Evolutionary conservation across 2,888 invertebrate species (phyloP).

Genomic region (Eristalis pertinax): DNA sequence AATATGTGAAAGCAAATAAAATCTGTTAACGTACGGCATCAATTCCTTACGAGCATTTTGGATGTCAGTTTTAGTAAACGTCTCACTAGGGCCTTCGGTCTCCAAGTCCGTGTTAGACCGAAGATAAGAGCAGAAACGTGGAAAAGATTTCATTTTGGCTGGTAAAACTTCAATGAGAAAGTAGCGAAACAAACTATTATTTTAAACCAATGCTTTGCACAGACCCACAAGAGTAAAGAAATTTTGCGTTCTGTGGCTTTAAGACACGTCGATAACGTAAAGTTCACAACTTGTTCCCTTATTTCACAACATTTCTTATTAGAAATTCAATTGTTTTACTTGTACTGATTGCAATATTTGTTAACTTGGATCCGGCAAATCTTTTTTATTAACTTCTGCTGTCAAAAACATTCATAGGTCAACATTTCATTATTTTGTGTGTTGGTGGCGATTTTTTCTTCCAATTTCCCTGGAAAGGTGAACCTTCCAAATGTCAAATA

Average conservation of each 20-base stretch:
- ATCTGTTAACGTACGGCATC: slow-evolving; percentile 18
- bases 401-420: background rate
- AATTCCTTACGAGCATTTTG: background rate
- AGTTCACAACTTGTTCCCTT: background rate
- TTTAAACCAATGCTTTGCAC: background rate
- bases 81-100: slow-evolving; percentile 72
- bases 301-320: background rate
- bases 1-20: background rate
- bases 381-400: background rate
- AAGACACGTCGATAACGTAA: background rate
- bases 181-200: background rate
- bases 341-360: background rate
- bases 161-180: background rate
- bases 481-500: too few relatives aligned
- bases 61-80: background rate
- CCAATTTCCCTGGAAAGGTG: background rate
- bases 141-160: slow-evolving; percentile 79
- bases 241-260: background rate
- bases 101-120: slow-evolving; percentile 85
- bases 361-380: background rate
- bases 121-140: slow-evolving; percentile 86
- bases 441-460: background rate
- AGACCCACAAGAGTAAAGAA: background rate
- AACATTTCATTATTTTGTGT: background rate
- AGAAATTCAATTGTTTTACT: background rate